Percentiles rank a stretch among this genome's conserved stretches.
These are phyloP conservation scores for Atta colombica DNA, from an alignment of 1,140 invertebrate species.

Conservation along the genomic window DNA sequence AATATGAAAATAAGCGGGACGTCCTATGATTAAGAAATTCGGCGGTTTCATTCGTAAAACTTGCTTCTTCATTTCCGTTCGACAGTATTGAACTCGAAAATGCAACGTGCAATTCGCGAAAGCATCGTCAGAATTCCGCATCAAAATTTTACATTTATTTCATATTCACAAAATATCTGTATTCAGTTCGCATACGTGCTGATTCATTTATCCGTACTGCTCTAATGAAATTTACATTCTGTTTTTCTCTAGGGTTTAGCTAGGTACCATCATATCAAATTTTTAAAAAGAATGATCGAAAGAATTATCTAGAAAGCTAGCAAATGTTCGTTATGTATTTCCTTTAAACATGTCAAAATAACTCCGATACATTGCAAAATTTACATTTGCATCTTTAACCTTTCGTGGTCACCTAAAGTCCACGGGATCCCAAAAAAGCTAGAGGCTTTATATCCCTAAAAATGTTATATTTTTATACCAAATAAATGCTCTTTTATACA, in stretches of 20 bases:
- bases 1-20: conserved; percentile 56
- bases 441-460: too few species aligned
- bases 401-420: too few species aligned
- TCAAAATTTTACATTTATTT: conserved; percentile 47
- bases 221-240: conserved; percentile 58
- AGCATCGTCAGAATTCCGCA: conserved; percentile 11
- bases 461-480: too few species aligned
- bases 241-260: conserved; percentile 29
- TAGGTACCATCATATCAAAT: conserved; percentile 12
- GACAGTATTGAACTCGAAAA: conserved; percentile 50
- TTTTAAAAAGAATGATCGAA: conserved; percentile 18
- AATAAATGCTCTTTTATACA: too few species aligned
- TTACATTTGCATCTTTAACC: conserved; percentile 19
- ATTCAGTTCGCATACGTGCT: conserved; percentile 40
- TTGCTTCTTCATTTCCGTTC: conserved; percentile 33
- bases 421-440: too few species aligned
- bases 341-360: background rate
- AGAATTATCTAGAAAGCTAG: background rate
- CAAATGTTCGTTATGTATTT: conserved; percentile 31
- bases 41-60: conserved; percentile 38
- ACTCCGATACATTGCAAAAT: conserved; percentile 12
- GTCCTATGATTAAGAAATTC: conserved; percentile 53
- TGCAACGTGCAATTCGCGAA: background rate
- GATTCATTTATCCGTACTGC: conserved; percentile 40
- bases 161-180: conserved; percentile 50